phyloP scores from a whole-genome alignment of 30 jellyfish, hydroid and myxozoan species.

The Pseudorhiza aurosa region DNA sequence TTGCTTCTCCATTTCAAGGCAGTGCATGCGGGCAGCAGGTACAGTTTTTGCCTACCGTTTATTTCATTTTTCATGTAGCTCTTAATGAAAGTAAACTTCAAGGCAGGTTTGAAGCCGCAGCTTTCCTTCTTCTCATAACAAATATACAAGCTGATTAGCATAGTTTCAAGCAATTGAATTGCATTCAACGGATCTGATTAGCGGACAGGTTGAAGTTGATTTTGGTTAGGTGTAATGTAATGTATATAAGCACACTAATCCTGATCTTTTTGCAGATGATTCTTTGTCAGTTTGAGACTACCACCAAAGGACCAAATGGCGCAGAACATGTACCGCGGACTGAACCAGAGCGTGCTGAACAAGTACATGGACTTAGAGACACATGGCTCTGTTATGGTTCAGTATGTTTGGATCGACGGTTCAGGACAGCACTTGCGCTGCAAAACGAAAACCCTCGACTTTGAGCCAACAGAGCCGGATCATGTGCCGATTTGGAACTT shows the following conservation, averaged over 20 bases:
- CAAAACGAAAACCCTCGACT: slow-evolving; percentile 80
- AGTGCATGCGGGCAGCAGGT: no score
- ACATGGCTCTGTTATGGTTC: slow-evolving; percentile 59
- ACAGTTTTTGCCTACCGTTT: background rate
- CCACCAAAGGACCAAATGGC: no score
- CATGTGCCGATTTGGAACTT: slow-evolving; percentile 90
- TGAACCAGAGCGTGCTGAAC: slow-evolving; percentile 56
- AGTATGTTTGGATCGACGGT: slow-evolving; percentile 92
- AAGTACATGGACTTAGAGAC: slow-evolving; percentile 79
- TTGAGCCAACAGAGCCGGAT: slow-evolving; percentile 76
- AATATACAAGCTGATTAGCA: no score
- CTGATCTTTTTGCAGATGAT: background rate
- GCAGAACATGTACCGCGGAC: slow-evolving; percentile 53
- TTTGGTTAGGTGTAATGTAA: no score
- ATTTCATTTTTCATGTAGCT: no score
- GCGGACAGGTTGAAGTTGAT: no score
- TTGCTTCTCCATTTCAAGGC: background rate
- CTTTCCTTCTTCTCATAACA: no score
- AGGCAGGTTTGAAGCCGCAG: no score
- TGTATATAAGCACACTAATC: no score
- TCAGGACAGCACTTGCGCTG: slow-evolving; percentile 85
- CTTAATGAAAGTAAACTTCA: no score
- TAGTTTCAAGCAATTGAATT: no score
- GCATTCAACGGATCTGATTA: no score
- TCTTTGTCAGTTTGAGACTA: background rate